These are phyloP conservation scores for Okamejei kenojei DNA, from an alignment of 2,797 vertebrate genomes.

Conservation along the genomic window DNA sequence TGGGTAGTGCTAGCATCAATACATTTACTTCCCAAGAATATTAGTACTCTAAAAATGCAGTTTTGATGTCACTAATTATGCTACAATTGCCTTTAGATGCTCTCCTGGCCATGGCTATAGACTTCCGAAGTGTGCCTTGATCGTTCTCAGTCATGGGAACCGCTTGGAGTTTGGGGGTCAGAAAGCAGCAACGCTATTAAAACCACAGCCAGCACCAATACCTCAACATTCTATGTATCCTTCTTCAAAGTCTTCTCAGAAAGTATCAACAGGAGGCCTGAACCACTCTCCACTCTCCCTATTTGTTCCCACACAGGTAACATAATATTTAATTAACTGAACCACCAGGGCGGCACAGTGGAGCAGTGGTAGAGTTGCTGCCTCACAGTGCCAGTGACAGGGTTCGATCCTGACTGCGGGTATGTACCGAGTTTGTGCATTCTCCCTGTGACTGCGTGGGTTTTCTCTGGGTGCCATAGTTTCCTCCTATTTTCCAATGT, in stretches of 20 bases:
- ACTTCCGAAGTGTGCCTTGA: slow-evolving; percentile 86
- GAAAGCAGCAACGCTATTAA: slow-evolving; percentile 86
- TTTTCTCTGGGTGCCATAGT: too few relatives aligned
- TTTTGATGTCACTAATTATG: background rate
- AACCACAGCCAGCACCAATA: slow-evolving; percentile 73
- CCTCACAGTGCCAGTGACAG: too few relatives aligned
- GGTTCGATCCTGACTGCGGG: too few relatives aligned
- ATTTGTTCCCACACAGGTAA: slow-evolving; percentile 80
- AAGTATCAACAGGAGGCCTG: slow-evolving; percentile 67
- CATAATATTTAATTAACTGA: background rate
- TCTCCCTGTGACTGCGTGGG: too few relatives aligned
- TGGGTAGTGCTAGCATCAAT: background rate
- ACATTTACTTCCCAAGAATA: background rate
- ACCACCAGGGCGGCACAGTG: too few relatives aligned
- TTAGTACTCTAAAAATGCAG: background rate
- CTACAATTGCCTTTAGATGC: slow-evolving; percentile 57
- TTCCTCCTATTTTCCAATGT: too few relatives aligned
- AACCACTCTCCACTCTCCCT: slow-evolving; percentile 87
- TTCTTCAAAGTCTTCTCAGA: slow-evolving; percentile 50
- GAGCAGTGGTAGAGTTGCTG: too few relatives aligned
- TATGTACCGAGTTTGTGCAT: too few relatives aligned
- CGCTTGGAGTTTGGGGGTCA: slow-evolving; percentile 73
- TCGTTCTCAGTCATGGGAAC: slow-evolving; percentile 82
- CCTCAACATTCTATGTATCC: slow-evolving; percentile 50
- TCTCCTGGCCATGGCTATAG: slow-evolving; percentile 78